phyloP scores from a whole-genome alignment of 2,113 vertebrate species.

The Corythornis madagascariensis region DNA sequence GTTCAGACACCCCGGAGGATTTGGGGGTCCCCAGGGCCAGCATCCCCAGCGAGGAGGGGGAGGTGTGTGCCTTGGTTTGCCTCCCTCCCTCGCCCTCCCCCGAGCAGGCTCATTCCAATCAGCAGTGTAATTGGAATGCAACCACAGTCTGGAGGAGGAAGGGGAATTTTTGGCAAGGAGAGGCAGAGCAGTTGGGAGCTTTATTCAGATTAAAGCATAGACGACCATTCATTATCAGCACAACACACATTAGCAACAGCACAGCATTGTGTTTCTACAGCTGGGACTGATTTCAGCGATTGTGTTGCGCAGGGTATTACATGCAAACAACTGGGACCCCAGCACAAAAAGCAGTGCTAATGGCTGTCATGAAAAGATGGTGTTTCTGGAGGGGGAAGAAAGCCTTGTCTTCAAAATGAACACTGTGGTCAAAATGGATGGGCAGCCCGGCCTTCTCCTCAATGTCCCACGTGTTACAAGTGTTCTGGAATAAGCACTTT shows the following conservation, averaged over 20 bases:
- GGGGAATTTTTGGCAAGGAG: conserved; percentile 78
- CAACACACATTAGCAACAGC: conserved; percentile 70
- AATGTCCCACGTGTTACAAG: neutral
- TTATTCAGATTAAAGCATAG: conserved; percentile 80
- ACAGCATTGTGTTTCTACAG: conserved; percentile 73
- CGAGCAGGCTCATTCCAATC: conserved; percentile 76
- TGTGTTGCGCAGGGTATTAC: conserved; percentile 44
- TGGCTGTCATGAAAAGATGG: conserved; percentile 45
- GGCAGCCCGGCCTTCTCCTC: neutral
- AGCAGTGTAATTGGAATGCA: conserved; percentile 80
- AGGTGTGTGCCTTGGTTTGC: neutral
- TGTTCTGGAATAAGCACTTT: neutral
- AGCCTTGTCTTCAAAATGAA: conserved; percentile 33
- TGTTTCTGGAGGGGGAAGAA: conserved; percentile 31
- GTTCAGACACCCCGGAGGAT: neutral
- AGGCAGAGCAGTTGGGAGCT: conserved; percentile 76
- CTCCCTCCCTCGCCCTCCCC: conserved; percentile 19
- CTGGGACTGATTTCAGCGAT: conserved; percentile 69
- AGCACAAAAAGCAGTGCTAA: conserved; percentile 39
- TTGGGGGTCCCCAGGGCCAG: conserved; percentile 30
- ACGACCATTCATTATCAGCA: conserved; percentile 74
- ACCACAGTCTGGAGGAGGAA: conserved; percentile 78
- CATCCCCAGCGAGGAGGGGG: conserved; percentile 2
- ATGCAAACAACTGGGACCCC: conserved; percentile 66
- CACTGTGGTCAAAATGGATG: conserved; percentile 31